Base-by-base conservation (phyloP, 1,140 invertebrate species). In the Stratiolaelaps scimitus region DNA sequence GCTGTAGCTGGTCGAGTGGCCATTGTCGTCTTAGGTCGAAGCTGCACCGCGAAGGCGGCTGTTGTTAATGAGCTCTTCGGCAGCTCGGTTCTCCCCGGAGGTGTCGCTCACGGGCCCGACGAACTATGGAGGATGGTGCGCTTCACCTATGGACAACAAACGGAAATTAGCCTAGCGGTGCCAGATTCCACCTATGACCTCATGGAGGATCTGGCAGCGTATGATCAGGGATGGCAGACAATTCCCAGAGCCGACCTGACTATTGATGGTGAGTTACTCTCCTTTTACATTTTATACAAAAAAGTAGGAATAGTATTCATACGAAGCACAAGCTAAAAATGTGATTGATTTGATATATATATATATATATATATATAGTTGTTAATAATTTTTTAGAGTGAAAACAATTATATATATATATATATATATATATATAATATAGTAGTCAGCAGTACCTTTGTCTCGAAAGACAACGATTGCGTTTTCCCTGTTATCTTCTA, bases 31-130 rank as follows among this genome's bases (percentile, higher is more conserved):
- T 78, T 86, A 70, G 87, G 86, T 6, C 83, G 84, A 71, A 82
- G 81, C 66, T 80, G 78, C 29, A 80, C 81, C 69, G 82, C 84
- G 0, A 84, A 85, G 72, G 85, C 84, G 2, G 75, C 82, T 13
- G 74, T 89, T 44, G 79, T 87, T 1, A 88, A 89, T 74, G 81
- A 82, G 70, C 75, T 89, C 29, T 78, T 89, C 53, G 82, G 81
- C 1, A 75, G 79, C 67, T 75, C 79, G 43, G 75, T 86, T 64
- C 74, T 89, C 20, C 86, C 86, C 0, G 66, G 79, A 10, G 78
- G 80, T 43, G 76, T 73, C 15, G 34, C 56, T 6, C 66, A 72
- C 7, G 53, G 64, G 40, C 23, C 56, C 20, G 44, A 67, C 7
- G 68, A 71, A 45, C 72, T 73, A 47, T 86, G 84, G 79, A 75